Conservation (phyloP, 2,888 invertebrate genomes). For the Protophormia terraenovae region DNA sequence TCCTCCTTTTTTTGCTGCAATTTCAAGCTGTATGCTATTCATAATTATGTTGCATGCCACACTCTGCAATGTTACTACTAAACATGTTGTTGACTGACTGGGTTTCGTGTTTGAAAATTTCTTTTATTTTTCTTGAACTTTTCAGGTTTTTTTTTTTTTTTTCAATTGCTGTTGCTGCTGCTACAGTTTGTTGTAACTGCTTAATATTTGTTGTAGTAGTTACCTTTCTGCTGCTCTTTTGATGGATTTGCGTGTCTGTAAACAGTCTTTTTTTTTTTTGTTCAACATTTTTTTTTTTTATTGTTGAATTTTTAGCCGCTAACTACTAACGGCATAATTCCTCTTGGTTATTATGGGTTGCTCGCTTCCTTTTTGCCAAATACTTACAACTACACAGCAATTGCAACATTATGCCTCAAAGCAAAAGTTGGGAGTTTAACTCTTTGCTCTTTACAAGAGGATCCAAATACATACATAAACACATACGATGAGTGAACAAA, state of each 20-base stretch:
- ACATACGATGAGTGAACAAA: background rate
- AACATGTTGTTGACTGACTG: constrained; percentile 55
- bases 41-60: constrained; percentile 61
- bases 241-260: constrained; percentile 65
- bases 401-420: constrained; percentile 30
- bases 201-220: constrained; percentile 50
- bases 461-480: background rate
- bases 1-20: constrained; percentile 44
- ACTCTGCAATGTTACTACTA: constrained; percentile 42
- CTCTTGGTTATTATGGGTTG: constrained; percentile 38
- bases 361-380: constrained; percentile 40
- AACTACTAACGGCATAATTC: constrained; percentile 65
- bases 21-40: constrained; percentile 47
- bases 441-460: constrained; percentile 27
- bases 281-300: constrained; percentile 10
- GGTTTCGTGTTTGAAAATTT: constrained; percentile 42
- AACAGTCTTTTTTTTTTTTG: constrained; percentile 52
- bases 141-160: constrained; percentile 1
- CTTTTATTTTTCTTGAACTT: constrained; percentile 37
- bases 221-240: constrained; percentile 64
- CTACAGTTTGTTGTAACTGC: constrained; percentile 51
- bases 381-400: constrained; percentile 1
- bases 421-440: constrained; percentile 42
- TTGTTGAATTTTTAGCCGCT: constrained; percentile 50
- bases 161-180: background rate